Base-by-base conservation (phyloP, 2,113 vertebrate species). In the Corythoichthys haematopterus region DNA sequence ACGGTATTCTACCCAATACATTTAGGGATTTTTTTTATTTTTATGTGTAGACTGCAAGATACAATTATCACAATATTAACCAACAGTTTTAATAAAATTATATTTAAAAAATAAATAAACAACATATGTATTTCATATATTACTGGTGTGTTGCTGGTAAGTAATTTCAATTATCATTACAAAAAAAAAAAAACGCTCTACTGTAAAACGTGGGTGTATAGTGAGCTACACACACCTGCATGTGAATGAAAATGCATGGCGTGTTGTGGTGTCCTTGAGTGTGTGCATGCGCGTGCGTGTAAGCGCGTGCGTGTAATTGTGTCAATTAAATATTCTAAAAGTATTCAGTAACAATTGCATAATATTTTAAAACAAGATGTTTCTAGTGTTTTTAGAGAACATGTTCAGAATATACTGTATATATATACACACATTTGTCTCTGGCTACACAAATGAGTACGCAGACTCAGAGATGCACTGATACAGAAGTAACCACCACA, bases 181-280 rank as follows among this genome's bases (percentile, higher is more conserved):
- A 20, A 36, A 65, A 64, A 48, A 65, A 64, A 48, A 35, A 56
- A 11, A 3, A 50, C 36, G 20, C 20, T 28, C n/a, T 15, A 10
- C 28, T 10, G 40, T 50, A 65, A 53, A 65, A 28, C 15, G 66
- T 69, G 51, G 72, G 56, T 72, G 48, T 75, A 57, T 16, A 45
- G 72, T 58, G 43, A 71, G 47, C n/a, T 36, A 50, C 60, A 68
- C 68, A 75, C 63, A 76, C 62, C 57, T 70, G 61, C 48, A 33
- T 1, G 11, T 33, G 43, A 20, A 10, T 37, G n/a, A 20, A 15
- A 20, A 0, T 40, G 50, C 2, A 14, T 51, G 20, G n/a, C 0
- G n/a, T 43, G 55, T 16, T 48, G 10, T 46, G 50, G 67, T 64
- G 77, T 65, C 46, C 13, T 9, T 36, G 65, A 52, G 68, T 36